These are phyloP conservation scores for Magallana angulata DNA, from an alignment of 1,140 invertebrate species.

Conservation along the genomic window DNA sequence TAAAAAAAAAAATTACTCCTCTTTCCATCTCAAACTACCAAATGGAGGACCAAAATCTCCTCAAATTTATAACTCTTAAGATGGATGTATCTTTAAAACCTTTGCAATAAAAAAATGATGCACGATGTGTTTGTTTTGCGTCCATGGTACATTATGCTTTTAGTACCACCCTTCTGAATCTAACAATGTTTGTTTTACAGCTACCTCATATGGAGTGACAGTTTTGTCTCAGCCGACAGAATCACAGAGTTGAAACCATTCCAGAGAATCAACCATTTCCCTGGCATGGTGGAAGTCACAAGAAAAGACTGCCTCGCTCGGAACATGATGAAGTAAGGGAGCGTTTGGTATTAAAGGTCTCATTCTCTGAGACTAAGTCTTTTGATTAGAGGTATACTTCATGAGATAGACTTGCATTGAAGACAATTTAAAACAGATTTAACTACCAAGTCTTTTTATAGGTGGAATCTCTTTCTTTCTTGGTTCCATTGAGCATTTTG, in stretches of 20 bases:
- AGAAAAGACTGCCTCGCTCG: constrained; percentile 78
- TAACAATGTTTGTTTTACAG: constrained; percentile 60
- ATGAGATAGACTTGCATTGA: too few relatives aligned
- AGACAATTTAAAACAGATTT: too few relatives aligned
- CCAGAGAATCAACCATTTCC: constrained; percentile 80
- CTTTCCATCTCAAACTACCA: background rate
- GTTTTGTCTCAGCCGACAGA: constrained; percentile 76
- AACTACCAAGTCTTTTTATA: too few relatives aligned
- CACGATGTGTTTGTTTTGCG: background rate
- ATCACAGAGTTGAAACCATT: constrained; percentile 78
- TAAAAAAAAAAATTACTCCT: too few relatives aligned
- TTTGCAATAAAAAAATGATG: background rate
- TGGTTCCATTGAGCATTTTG: too few relatives aligned
- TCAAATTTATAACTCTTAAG: background rate
- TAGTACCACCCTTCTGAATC: background rate
- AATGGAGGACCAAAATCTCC: background rate
- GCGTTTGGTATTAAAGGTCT: background rate
- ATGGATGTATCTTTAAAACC: too few relatives aligned
- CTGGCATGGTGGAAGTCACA: constrained; percentile 79
- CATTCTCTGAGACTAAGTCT: too few relatives aligned
- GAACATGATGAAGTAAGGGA: constrained; percentile 77
- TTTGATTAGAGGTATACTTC: too few relatives aligned
- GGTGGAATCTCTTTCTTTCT: too few relatives aligned
- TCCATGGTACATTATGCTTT: background rate
- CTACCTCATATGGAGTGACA: constrained; percentile 79